Conservation (phyloP, 2,113 vertebrate genomes). For the Peromyscus leucopus region DNA sequence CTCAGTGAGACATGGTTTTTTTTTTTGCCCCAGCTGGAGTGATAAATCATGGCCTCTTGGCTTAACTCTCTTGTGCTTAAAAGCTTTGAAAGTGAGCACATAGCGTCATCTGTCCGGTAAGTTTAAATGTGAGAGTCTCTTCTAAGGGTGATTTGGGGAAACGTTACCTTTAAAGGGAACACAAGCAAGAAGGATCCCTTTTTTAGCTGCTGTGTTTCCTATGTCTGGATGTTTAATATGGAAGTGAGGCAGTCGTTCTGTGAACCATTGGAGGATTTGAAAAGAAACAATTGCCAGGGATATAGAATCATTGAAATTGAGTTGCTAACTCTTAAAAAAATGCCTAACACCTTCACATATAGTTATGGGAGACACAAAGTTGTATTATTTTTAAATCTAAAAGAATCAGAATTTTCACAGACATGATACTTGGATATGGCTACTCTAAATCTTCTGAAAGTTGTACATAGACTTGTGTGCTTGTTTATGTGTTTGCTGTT, state of each 20-base stretch:
- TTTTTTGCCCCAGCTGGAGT: not conserved
- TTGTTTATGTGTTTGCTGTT: not conserved
- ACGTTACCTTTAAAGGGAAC: not conserved
- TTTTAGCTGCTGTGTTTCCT: not conserved
- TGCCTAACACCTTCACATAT: not conserved
- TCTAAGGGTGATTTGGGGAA: not conserved
- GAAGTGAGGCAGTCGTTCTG: not conserved
- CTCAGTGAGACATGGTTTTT: not conserved
- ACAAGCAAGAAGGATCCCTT: not conserved
- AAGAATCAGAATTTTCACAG: not conserved
- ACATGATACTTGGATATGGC: not conserved
- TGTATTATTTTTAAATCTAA: not conserved
- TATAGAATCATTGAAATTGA: not conserved
- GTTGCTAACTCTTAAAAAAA: not conserved
- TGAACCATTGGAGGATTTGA: not conserved
- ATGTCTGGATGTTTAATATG: not conserved
- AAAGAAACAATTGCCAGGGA: not conserved
- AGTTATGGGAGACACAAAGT: not conserved
- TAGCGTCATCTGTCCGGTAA: not conserved
- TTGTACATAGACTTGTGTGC: not conserved
- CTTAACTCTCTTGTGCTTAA: not conserved
- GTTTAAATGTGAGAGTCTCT: not conserved
- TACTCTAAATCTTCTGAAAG: not conserved
- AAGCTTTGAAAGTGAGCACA: not conserved
- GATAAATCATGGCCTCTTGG: not conserved